Evolutionary conservation across 2,797 vertebrate genomes (phyloP).

Genomic region (Phaenicophaeus curvirostris): DNA sequence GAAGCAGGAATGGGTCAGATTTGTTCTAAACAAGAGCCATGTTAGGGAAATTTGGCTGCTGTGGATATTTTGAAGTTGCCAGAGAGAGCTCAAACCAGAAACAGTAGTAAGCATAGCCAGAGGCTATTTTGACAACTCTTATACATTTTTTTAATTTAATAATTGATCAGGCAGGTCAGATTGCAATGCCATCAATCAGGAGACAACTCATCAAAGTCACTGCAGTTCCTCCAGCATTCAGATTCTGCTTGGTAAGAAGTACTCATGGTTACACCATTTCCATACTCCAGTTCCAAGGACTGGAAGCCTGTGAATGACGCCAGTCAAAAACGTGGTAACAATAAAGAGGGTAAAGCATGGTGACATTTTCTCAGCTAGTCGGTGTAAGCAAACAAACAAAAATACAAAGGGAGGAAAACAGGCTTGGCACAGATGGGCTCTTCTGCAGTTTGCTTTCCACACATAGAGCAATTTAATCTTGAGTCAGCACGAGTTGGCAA

Average conservation of each 20-base stretch:
- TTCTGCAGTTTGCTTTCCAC: constrained; percentile 60
- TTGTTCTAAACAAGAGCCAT: background rate
- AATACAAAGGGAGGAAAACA: constrained; percentile 60
- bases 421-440: constrained; percentile 64
- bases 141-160: background rate
- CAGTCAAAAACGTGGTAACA: constrained; percentile 10
- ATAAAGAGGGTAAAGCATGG: background rate
- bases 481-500: constrained; percentile 70
- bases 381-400: constrained; percentile 66
- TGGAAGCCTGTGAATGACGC: background rate
- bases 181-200: background rate
- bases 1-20: background rate
- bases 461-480: constrained; percentile 68
- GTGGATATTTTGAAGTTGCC: background rate
- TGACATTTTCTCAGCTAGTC: constrained; percentile 55
- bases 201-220: background rate
- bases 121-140: background rate
- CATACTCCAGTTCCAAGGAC: background rate
- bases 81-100: background rate
- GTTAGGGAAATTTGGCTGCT: background rate
- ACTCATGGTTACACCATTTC: background rate
- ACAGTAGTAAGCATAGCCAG: background rate
- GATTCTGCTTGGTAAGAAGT: background rate
- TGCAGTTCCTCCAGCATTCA: background rate
- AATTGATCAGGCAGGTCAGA: background rate